These are phyloP conservation scores for Aegotheles bennettii DNA, from an alignment of 2,113 vertebrate species.

Conservation along the genomic window DNA sequence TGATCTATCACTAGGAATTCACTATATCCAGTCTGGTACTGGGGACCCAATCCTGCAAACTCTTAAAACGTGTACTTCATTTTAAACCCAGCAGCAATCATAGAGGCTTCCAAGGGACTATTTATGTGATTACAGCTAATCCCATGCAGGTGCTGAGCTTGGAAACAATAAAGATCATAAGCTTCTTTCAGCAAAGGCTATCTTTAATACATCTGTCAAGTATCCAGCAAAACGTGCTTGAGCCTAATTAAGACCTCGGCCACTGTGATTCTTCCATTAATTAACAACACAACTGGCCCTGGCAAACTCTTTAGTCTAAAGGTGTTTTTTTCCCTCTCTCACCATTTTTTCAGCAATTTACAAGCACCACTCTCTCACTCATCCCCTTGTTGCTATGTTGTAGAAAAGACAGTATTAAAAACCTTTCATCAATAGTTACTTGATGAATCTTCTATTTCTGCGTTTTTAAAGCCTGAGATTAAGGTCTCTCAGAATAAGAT, in stretches of 20 bases:
- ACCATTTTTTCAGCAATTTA: background rate
- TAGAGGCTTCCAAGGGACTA: background rate
- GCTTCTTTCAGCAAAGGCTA: background rate
- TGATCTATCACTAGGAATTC: background rate
- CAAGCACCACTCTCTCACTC: background rate
- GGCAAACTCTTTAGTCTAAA: background rate
- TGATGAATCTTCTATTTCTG: background rate
- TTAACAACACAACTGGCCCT: background rate
- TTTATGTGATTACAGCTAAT: background rate
- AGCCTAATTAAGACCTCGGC: background rate
- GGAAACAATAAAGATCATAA: conserved; percentile 21
- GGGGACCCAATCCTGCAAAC: background rate
- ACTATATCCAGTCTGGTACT: background rate
- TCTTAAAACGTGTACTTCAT: rapidly evolving
- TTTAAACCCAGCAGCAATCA: background rate
- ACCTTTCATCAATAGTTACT: background rate
- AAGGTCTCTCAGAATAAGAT: background rate
- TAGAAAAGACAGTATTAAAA: background rate
- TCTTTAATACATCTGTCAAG: background rate
- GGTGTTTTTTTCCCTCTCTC: background rate
- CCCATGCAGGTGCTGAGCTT: background rate
- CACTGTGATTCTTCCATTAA: background rate
- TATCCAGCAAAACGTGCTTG: background rate
- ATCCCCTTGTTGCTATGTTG: background rate
- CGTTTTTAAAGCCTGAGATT: background rate